phyloP scores from a whole-genome alignment of 2,888 invertebrate genomes.

The Agrotis ipsilon region DNA sequence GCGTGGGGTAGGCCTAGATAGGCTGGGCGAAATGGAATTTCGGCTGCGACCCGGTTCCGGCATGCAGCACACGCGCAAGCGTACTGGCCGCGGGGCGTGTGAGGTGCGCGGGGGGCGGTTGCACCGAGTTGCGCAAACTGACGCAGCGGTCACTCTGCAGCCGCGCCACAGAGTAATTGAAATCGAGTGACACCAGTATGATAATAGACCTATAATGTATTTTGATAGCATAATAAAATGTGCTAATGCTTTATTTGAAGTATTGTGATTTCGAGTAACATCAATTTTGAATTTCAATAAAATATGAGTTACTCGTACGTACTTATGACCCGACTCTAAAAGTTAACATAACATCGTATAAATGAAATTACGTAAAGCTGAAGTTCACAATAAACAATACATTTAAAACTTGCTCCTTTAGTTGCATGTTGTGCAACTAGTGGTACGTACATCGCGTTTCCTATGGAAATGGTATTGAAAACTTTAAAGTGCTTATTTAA shows the following conservation, averaged over 20 bases:
- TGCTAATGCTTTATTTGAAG: constrained; percentile 11
- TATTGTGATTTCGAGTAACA: not conserved
- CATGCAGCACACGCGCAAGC: constrained; percentile 90
- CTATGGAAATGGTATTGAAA: constrained; percentile 17
- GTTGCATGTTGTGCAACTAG: constrained; percentile 45
- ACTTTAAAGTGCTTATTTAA: constrained; percentile 6
- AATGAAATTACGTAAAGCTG: no score
- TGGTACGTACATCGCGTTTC: constrained; percentile 9
- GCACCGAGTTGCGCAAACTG: constrained; percentile 90
- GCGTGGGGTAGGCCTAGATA: constrained; percentile 77
- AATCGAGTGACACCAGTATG: constrained; percentile 61
- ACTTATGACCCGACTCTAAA: not conserved
- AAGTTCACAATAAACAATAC: constrained; percentile 22
- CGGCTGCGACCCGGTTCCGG: constrained; percentile 90
- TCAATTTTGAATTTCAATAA: not conserved
- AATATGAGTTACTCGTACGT: not conserved
- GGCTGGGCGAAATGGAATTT: constrained; percentile 80
- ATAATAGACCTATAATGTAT: constrained; percentile 42
- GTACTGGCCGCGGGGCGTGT: constrained; percentile 76
- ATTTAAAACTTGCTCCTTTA: not conserved
- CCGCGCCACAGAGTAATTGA: constrained; percentile 69
- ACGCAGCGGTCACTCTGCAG: constrained; percentile 84
- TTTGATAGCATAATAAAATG: constrained; percentile 41
- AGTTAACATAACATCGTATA: no score
- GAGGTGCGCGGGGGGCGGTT: constrained; percentile 77